Evolutionary conservation across 2,888 invertebrate genomes (phyloP).

Genomic region (Trichogramma evanescens): DNA sequence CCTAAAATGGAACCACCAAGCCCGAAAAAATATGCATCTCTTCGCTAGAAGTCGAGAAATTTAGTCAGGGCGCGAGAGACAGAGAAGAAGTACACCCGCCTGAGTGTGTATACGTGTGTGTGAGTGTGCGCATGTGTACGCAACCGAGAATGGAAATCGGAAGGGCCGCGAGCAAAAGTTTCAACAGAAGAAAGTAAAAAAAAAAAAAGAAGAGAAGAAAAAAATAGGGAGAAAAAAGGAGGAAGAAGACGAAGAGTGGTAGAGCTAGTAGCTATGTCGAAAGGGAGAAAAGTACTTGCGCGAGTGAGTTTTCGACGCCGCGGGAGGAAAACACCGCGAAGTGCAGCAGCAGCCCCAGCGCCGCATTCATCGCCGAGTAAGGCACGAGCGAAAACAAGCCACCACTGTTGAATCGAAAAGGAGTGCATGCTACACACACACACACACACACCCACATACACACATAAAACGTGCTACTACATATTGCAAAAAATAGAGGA

Average conservation of each 20-base stretch:
- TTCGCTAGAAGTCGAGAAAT: too few relatives aligned
- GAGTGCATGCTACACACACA: background rate
- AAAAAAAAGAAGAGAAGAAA: background rate
- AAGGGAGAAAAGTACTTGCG: background rate
- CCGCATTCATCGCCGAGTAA: conserved; percentile 7
- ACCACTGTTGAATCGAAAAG: background rate
- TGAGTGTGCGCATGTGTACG: background rate
- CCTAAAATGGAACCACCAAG: too few relatives aligned
- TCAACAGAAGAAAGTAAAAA: background rate
- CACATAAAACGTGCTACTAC: background rate
- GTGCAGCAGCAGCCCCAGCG: background rate
- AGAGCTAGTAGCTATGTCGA: background rate
- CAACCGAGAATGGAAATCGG: background rate
- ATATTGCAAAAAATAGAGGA: too few relatives aligned
- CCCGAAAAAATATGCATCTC: too few relatives aligned
- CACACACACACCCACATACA: background rate
- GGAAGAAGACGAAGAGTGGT: background rate
- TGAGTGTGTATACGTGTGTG: too few relatives aligned
- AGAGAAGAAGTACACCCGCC: too few relatives aligned
- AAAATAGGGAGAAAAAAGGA: background rate
- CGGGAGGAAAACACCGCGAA: conserved; percentile 5
- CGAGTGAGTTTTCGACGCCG: background rate
- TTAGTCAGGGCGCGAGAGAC: too few relatives aligned
- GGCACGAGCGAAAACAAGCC: conserved; percentile 7
- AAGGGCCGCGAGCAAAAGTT: background rate